Base-by-base conservation (phyloP, 2,888 invertebrate species). In the Eupithecia abbreviata region DNA sequence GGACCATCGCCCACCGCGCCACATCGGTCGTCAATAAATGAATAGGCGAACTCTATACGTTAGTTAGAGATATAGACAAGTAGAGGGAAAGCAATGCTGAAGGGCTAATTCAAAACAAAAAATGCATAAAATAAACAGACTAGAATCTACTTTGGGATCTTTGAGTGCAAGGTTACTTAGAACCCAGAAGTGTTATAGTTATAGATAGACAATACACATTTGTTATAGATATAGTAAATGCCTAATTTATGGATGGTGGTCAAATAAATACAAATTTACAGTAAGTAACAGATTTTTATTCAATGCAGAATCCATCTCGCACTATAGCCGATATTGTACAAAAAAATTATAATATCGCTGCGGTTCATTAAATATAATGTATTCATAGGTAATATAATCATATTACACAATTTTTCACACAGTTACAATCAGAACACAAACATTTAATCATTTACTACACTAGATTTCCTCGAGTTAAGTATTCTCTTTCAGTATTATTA, bases 221-320 rank as follows among this genome's bases (percentile, higher is more conserved):
- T 30, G 30, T 30, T 30, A 30, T 30, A 30, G 0, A 30, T 30
- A 30, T 30, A 43, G 9, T 47, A 47, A 7, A 15, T n/a, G 42
- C 15, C 3, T 66, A 15, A 7, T 66, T 66, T 10, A 42, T 13
- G 41, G 6, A 10, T 15, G 6, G 5, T 66, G 18, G 42, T 68
- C 72, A 62, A 58, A 45, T 87, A 89, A 90, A 86, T 83, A 84
- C 80, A 75, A 73, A 79, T 83, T 70, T 94, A 93, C 92, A 92
- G 94, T 95, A 95, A 92, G 94, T 95, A 95, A 95, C 95, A 95
- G 95, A 95, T 93, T 94, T 95, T 95, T 94, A 94, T 94, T 94
- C 91, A 91, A 95, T 95, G 94, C 93, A 93, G 91, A 69, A 91
- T 94, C 89, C 93, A 92, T 93, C 86, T 93, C 88, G 93, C 91